These are phyloP conservation scores for Jaculus jaculus DNA, from an alignment of 2,113 vertebrate genomes.

Conservation along the genomic window DNA sequence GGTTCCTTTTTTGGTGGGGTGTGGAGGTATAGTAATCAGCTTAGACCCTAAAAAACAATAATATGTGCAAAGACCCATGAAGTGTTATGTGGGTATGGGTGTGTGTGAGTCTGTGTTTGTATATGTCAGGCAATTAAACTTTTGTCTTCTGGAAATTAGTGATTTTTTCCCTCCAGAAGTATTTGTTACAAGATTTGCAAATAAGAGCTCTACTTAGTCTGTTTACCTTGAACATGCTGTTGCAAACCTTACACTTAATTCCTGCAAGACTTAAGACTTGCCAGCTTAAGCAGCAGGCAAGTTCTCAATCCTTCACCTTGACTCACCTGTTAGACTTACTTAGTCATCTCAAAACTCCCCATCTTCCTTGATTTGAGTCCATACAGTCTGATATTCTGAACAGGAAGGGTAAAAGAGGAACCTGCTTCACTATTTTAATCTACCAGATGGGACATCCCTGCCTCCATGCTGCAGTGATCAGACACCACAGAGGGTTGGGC, in stretches of 20 bases:
- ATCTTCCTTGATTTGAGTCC: conserved; percentile 63
- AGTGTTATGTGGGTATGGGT: conserved; percentile 78
- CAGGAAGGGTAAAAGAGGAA: conserved; percentile 67
- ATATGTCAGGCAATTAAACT: conserved; percentile 77
- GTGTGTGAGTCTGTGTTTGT: conserved; percentile 75
- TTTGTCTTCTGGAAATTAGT: conserved; percentile 61
- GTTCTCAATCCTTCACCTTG: conserved; percentile 80
- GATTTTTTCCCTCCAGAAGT: conserved; percentile 82
- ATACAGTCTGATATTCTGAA: conserved; percentile 51
- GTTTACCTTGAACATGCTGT: conserved; percentile 82
- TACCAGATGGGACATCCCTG: not conserved
- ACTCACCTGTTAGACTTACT: conserved; percentile 69
- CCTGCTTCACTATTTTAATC: conserved; percentile 59
- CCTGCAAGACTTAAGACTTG: conserved; percentile 59
- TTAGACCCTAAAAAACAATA: conserved; percentile 80
- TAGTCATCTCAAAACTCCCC: conserved; percentile 60
- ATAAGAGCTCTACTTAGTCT: conserved; percentile 86
- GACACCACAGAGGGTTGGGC: conserved; percentile 65
- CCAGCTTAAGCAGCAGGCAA: conserved; percentile 67
- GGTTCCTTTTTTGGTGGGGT: conserved; percentile 73
- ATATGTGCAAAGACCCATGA: conserved; percentile 81
- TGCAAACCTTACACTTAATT: conserved; percentile 80
- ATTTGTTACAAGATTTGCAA: conserved; percentile 86
- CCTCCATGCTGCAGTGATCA: not conserved
- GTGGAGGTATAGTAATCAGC: conserved; percentile 80